Percentiles rank a stretch among this genome's conserved stretches.
These are phyloP conservation scores for Amphilophus citrinellus DNA, from an alignment of 2,113 vertebrate species.

Conservation along the genomic window DNA sequence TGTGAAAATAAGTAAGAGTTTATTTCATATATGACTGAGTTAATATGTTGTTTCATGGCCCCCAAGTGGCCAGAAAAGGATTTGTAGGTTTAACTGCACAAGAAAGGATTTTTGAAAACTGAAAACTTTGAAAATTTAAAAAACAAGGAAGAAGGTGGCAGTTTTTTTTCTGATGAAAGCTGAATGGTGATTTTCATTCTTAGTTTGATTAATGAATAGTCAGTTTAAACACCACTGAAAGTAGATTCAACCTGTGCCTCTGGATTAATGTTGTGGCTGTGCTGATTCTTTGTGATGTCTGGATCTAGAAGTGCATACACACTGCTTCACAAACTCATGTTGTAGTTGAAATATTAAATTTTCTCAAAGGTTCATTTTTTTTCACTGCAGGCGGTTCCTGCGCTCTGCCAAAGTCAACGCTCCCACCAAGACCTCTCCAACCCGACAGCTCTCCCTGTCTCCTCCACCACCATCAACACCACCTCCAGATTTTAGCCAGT, in stretches of 20 bases:
- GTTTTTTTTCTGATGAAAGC: too few relatives aligned
- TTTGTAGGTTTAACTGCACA: background rate
- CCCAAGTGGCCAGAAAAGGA: background rate
- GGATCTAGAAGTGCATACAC: background rate
- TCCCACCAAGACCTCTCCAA: conserved; percentile 47
- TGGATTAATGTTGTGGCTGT: too few relatives aligned
- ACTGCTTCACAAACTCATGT: background rate
- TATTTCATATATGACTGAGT: background rate
- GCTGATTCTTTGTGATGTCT: too few relatives aligned
- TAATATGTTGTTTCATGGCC: background rate
- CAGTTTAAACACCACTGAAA: too few relatives aligned
- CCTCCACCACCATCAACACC: conserved; percentile 84
- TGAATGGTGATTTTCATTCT: too few relatives aligned
- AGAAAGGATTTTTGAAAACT: too few relatives aligned
- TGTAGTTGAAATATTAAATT: background rate
- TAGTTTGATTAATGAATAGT: too few relatives aligned
- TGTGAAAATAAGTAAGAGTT: background rate
- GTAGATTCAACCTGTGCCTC: too few relatives aligned
- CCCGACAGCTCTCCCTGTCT: conserved; percentile 65
- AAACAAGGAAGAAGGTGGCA: too few relatives aligned
- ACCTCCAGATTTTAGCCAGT: conserved; percentile 91
- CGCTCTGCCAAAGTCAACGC: background rate
- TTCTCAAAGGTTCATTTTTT: background rate
- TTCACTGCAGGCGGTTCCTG: conserved; percentile 39
- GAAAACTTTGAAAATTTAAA: too few relatives aligned